phyloP scores from a whole-genome alignment of 2,797 vertebrate genomes.

The Heteromormyrus szaboi region DNA sequence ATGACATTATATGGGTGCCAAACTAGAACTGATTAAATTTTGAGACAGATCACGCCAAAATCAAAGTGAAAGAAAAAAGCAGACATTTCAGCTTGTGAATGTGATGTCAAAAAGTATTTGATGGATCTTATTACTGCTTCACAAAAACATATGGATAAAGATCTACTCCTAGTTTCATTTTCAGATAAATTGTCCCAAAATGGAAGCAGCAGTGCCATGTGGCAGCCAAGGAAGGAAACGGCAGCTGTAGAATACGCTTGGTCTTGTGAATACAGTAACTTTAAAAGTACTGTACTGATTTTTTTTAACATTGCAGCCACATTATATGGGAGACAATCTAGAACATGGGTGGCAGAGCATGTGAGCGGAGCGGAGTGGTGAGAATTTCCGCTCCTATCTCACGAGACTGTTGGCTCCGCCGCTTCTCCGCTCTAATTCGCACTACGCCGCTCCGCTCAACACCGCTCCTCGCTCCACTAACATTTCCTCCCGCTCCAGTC shows the following conservation, averaged over 20 bases:
- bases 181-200: not conserved
- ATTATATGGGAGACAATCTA: not conserved
- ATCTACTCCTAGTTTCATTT: not conserved
- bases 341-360: too few relatives aligned
- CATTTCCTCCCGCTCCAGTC: too few relatives aligned
- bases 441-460: too few relatives aligned
- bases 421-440: too few relatives aligned
- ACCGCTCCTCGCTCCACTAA: too few relatives aligned
- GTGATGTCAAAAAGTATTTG: not conserved
- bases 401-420: too few relatives aligned
- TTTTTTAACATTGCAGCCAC: not conserved
- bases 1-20: not conserved
- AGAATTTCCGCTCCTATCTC: too few relatives aligned
- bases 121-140: not conserved
- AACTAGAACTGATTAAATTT: not conserved
- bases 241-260: not conserved
- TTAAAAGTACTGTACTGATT: not conserved
- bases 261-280: not conserved
- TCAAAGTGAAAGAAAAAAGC: not conserved
- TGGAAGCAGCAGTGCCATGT: not conserved
- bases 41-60: not conserved
- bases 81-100: not conserved
- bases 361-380: too few relatives aligned
- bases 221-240: not conserved
- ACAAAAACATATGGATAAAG: not conserved